These are phyloP conservation scores for Neuroscelio doddi DNA, from an alignment of 2,888 invertebrate species.

Conservation along the genomic window DNA sequence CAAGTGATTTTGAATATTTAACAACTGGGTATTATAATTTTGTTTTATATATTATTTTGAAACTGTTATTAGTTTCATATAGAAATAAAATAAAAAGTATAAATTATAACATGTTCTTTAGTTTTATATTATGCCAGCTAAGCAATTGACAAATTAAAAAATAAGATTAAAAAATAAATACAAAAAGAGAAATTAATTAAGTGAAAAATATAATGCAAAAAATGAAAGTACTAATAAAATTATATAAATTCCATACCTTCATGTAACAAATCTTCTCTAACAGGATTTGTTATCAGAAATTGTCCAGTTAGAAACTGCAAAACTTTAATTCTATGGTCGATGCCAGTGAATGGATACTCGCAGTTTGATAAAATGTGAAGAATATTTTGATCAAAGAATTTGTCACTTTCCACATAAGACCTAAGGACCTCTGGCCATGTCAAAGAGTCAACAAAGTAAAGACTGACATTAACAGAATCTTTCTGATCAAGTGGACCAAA, in stretches of 20 bases:
- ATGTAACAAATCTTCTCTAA: slow-evolving; percentile 93
- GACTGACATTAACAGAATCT: slow-evolving; percentile 94
- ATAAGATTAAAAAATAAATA: too few relatives aligned
- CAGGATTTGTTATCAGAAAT: slow-evolving; percentile 93
- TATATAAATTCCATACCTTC: slow-evolving; percentile 79
- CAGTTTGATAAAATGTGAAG: slow-evolving; percentile 80
- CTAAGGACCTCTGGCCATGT: slow-evolving; percentile 97
- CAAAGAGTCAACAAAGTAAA: slow-evolving; percentile 94
- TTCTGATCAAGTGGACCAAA: slow-evolving; percentile 98
- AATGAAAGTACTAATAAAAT: too few relatives aligned
- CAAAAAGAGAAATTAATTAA: too few relatives aligned
- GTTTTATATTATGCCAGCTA: too few relatives aligned
- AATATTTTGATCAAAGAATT: slow-evolving; percentile 82
- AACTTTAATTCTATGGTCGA: slow-evolving; percentile 85
- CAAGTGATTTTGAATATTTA: too few relatives aligned
- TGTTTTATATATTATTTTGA: too few relatives aligned
- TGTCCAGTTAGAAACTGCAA: slow-evolving; percentile 95
- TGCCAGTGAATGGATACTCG: slow-evolving; percentile 91
- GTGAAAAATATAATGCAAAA: slow-evolving; percentile 2
- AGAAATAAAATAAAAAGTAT: too few relatives aligned
- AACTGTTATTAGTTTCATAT: too few relatives aligned
- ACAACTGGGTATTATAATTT: too few relatives aligned
- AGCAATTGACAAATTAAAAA: too few relatives aligned
- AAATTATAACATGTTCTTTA: too few relatives aligned
- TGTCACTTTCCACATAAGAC: slow-evolving; percentile 93